Evolutionary conservation across 2,797 vertebrate species (phyloP).

Genomic region (Anableps anableps): DNA sequence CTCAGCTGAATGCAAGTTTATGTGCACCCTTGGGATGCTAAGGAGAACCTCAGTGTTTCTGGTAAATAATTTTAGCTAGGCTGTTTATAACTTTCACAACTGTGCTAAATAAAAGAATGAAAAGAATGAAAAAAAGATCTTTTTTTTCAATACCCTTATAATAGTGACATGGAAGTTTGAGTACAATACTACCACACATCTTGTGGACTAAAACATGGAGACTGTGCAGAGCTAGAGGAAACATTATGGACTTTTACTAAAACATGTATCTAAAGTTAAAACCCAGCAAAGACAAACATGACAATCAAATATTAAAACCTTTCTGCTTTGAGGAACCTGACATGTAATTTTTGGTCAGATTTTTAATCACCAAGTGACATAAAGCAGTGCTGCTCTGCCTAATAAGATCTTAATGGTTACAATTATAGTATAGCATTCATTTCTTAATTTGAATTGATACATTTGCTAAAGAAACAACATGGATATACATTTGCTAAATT

Average conservation of each 20-base stretch:
- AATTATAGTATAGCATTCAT: too few relatives aligned
- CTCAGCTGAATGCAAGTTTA: constrained; percentile 23
- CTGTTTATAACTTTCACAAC: background rate
- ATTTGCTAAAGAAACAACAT: too few relatives aligned
- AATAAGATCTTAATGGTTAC: too few relatives aligned
- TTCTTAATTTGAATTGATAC: too few relatives aligned
- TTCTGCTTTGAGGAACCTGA: background rate
- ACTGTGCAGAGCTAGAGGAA: background rate
- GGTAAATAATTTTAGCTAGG: background rate
- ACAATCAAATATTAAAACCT: background rate
- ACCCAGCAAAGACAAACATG: background rate
- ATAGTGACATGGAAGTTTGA: background rate
- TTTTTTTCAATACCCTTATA: background rate
- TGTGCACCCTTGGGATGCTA: constrained; percentile 9
- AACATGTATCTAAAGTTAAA: background rate
- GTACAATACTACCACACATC: background rate
- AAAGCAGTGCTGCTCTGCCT: background rate
- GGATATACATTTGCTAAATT: too few relatives aligned
- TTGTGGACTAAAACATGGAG: too few relatives aligned
- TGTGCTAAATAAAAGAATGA: background rate
- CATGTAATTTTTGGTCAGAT: background rate
- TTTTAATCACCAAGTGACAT: background rate
- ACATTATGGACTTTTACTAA: background rate
- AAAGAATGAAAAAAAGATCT: background rate
- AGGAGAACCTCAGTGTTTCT: background rate